Percentiles rank a stretch among this genome's conserved stretches.
Conservation (phyloP, 2,113 vertebrate species). For the Tupaia chinensis region DNA sequence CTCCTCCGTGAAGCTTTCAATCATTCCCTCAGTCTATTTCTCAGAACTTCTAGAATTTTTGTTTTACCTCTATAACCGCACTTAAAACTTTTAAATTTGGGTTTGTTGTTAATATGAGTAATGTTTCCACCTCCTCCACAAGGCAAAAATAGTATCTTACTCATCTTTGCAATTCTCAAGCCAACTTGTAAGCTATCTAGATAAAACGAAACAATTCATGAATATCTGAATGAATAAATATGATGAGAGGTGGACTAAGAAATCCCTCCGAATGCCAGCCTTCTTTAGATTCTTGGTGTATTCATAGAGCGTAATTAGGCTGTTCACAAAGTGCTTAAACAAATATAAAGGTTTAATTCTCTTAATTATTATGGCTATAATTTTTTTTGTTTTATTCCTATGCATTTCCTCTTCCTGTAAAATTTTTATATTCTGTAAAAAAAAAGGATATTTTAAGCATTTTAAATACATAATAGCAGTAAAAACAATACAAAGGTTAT, state of each 20-base stretch:
- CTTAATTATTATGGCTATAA: conserved; percentile 53
- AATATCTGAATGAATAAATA: conserved; percentile 26
- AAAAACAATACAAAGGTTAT: conserved; percentile 26
- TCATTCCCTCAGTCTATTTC: not conserved
- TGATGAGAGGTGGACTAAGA: not conserved
- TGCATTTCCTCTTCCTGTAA: conserved; percentile 28
- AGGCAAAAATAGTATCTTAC: not conserved
- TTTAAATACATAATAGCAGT: conserved; percentile 36
- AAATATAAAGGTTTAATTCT: conserved; percentile 47
- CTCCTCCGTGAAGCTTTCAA: not conserved
- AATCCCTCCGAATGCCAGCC: not conserved
- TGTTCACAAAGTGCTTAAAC: conserved; percentile 17
- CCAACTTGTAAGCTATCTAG: not conserved
- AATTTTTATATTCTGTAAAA: conserved; percentile 62
- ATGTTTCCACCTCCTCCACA: not conserved
- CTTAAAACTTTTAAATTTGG: not conserved
- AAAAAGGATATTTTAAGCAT: conserved; percentile 44
- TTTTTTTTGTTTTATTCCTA: conserved; percentile 45
- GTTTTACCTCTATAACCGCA: not conserved
- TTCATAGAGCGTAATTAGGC: not conserved
- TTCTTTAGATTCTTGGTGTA: not conserved
- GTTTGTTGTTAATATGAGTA: not conserved
- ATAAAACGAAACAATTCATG: not conserved
- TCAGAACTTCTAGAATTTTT: not conserved
- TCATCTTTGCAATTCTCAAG: not conserved